Evolutionary conservation across 2,113 vertebrate genomes (phyloP).

Genomic region (Anarrhichthys ocellatus): DNA sequence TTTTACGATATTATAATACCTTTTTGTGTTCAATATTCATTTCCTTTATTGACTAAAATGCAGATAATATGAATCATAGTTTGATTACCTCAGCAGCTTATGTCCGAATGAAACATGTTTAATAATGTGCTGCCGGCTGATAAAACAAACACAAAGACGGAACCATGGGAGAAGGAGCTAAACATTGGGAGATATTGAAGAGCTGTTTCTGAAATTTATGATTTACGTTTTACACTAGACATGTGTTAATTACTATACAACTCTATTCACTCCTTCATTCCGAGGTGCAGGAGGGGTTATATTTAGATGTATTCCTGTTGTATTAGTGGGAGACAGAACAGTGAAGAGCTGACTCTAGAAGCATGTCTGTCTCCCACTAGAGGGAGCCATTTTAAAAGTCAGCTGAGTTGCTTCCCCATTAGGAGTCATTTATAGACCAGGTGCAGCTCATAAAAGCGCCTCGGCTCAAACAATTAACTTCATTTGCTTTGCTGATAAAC

Average conservation of each 20-base stretch:
- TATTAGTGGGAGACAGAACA: neutral
- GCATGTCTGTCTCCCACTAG: slow-evolving; percentile 70
- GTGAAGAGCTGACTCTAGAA: neutral
- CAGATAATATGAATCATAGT: slow-evolving; percentile 16
- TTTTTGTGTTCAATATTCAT: slow-evolving; percentile 27
- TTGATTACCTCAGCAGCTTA: slow-evolving; percentile 10
- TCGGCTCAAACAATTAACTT: slow-evolving; percentile 53
- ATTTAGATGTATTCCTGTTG: neutral
- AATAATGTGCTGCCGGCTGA: slow-evolving; percentile 37
- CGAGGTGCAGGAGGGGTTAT: neutral
- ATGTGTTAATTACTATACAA: neutral
- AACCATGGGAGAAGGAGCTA: neutral
- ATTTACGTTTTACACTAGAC: neutral
- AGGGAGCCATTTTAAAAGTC: slow-evolving; percentile 80
- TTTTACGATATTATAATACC: slow-evolving; percentile 11
- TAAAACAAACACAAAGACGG: slow-evolving; percentile 48
- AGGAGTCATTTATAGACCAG: slow-evolving; percentile 54
- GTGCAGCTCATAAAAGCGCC: slow-evolving; percentile 58
- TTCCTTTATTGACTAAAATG: slow-evolving; percentile 19
- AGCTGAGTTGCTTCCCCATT: slow-evolving; percentile 43
- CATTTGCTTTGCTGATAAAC: slow-evolving; percentile 52
- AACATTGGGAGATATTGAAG: slow-evolving; percentile 6
- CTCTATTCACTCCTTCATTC: neutral
- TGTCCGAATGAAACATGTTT: slow-evolving; percentile 34
- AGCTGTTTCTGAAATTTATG: neutral